Evolutionary conservation across 2,113 vertebrate species (phyloP), one percentile per base, ranked within the genome.

Genomic region (Syngnathus typhle): DNA sequence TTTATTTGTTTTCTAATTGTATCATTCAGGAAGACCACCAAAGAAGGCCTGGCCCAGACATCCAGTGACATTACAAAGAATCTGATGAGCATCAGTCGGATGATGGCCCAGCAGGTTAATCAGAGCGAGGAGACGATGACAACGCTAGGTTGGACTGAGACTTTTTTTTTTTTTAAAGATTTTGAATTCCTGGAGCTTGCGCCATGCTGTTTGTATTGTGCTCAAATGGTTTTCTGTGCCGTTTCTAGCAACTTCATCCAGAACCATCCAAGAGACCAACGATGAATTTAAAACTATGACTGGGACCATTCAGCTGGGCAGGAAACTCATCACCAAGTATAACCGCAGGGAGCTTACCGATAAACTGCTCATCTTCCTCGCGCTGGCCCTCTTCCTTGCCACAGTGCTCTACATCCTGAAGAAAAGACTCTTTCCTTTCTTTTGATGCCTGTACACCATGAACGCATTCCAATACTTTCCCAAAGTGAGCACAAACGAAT

Each of bases 251-350:
- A 98, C 89, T 70, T 99, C 97, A 43, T 98, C 97, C 1, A 92
- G 93, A 79, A 98, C 97, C 0, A 89, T 97, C 73, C 91, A 92
- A 76, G 96, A 98, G 82, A 95, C 96, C 61, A 95, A 96, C 38
- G 96, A 98, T 36, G 96, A 99, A 46, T 99, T 98, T 80, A 98
- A 95, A 77, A 93, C 94, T 68, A 97, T 98, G 96, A 96, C 96
- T 1, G 96, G 97, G 61, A 98, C 96, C 58, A 98, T 99, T 80
- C 94, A 97, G 82, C 68, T 98, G 71, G 96, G 97, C 11, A 89
- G 96, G 61, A 98, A 98, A 74, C 94, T 99, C 64, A 98, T 99
- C 79, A 98, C 95, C 6, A 99, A 99, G 67, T 98, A 99, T 76
- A 99, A 99, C 70, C 96, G 97, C 54, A 85, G 95, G 18, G 96